Evolutionary conservation across 2,888 invertebrate species (phyloP).

Genomic region (Lasius platythorax): DNA sequence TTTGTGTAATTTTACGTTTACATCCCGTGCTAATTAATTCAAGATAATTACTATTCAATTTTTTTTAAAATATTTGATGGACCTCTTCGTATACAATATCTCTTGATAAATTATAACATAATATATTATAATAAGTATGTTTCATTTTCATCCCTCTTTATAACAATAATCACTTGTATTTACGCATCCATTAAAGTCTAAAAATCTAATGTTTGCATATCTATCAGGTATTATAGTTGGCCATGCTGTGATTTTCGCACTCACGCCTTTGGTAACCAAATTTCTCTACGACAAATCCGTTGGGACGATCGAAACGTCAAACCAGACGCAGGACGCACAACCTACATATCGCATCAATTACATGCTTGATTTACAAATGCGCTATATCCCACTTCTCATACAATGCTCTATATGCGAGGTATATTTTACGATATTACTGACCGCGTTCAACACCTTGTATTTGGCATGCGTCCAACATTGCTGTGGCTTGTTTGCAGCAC

Average conservation of each 20-base stretch:
- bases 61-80: background rate
- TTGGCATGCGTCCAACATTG: constrained; percentile 9
- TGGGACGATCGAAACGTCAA: background rate
- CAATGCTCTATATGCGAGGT: background rate
- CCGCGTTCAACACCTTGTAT: background rate
- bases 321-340: background rate
- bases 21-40: background rate
- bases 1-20: background rate
- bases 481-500: constrained; percentile 11
- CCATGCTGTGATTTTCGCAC: background rate
- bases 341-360: background rate
- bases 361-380: constrained; percentile 8
- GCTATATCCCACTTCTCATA: background rate
- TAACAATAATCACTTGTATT: background rate
- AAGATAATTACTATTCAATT: background rate
- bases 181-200: background rate
- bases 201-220: background rate
- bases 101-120: background rate
- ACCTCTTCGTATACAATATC: background rate
- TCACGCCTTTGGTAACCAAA: background rate
- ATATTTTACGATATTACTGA: background rate
- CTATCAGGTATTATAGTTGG: background rate
- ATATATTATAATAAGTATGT: background rate
- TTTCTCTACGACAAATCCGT: background rate
- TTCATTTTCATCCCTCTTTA: background rate